Evolutionary conservation across 1,140 invertebrate genomes (phyloP).

Genomic region (Cotesia glomerata): DNA sequence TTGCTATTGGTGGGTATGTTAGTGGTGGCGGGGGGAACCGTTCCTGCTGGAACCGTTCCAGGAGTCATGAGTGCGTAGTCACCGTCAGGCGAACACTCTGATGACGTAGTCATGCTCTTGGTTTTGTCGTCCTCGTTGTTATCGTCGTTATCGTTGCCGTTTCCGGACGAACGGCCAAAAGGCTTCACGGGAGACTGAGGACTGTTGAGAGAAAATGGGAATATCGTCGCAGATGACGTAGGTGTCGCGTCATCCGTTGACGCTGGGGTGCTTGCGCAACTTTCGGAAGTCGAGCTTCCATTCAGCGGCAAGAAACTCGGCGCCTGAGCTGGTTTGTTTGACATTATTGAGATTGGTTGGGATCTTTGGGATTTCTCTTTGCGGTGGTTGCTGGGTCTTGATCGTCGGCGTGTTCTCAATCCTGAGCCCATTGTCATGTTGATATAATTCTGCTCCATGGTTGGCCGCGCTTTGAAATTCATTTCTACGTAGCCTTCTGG

Average conservation of each 20-base stretch:
- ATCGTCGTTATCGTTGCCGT: too few relatives aligned
- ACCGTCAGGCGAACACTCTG: slow-evolving; percentile 26
- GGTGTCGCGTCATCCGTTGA: slow-evolving; percentile 63
- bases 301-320: slow-evolving; percentile 57
- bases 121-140: slow-evolving; percentile 33
- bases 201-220: slow-evolving; percentile 68
- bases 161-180: slow-evolving; percentile 38
- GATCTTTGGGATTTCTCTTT: slow-evolving; percentile 62
- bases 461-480: slow-evolving; percentile 58
- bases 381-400: slow-evolving; percentile 43
- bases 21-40: slow-evolving; percentile 34
- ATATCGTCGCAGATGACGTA: slow-evolving; percentile 67
- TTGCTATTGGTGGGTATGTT: slow-evolving; percentile 28
- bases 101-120: slow-evolving; percentile 32
- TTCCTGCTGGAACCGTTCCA: slow-evolving; percentile 19
- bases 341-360: slow-evolving; percentile 67
- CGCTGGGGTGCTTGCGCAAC: slow-evolving; percentile 58
- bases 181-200: slow-evolving; percentile 66
- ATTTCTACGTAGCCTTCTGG: slow-evolving; percentile 71
- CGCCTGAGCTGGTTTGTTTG: slow-evolving; percentile 55
- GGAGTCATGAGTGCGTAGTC: slow-evolving; percentile 55
- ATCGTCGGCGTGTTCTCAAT: slow-evolving; percentile 33
- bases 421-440: slow-evolving; percentile 55
- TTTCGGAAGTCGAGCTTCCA: slow-evolving; percentile 55
- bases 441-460: slow-evolving; percentile 58